phyloP scores from a whole-genome alignment of 2,888 invertebrate species.

The Empis stercorea region DNA sequence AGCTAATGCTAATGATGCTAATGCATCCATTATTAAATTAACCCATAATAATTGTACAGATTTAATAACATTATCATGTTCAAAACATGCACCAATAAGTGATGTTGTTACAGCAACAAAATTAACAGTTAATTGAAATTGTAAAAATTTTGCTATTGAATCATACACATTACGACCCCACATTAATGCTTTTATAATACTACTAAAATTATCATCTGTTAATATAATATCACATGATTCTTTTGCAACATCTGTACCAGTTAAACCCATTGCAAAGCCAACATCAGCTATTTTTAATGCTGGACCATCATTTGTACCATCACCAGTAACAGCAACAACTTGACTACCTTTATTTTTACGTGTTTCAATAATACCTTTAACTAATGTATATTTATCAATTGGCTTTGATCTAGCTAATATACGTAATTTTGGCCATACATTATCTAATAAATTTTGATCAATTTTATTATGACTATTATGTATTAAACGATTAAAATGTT shows the following conservation, averaged over 20 bases:
- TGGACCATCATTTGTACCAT: slow-evolving; percentile 92
- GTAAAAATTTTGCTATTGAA: slow-evolving; percentile 93
- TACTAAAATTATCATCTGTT: slow-evolving; percentile 94
- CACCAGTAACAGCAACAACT: slow-evolving; percentile 93
- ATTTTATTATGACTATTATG: slow-evolving; percentile 75
- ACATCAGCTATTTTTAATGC: slow-evolving; percentile 93
- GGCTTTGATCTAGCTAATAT: slow-evolving; percentile 90
- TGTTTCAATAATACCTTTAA: slow-evolving; percentile 93
- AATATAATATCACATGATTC: slow-evolving; percentile 96
- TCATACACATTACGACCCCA: slow-evolving; percentile 97
- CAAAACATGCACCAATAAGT: slow-evolving; percentile 53
- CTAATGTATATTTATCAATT: slow-evolving; percentile 88
- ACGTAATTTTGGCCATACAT: slow-evolving; percentile 86
- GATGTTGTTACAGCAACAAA: slow-evolving; percentile 93
- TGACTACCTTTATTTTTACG: slow-evolving; percentile 72
- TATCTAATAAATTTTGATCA: slow-evolving; percentile 77
- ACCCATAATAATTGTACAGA: slow-evolving; percentile 98
- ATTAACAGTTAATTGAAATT: slow-evolving; percentile 95
- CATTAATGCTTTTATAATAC: slow-evolving; percentile 95
- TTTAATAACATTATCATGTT: slow-evolving; percentile 33
- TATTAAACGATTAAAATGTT: slow-evolving; percentile 84
- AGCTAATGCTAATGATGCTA: slow-evolving; percentile 86
- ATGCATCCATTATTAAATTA: slow-evolving; percentile 93
- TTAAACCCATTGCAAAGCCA: slow-evolving; percentile 96
- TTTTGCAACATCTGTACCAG: slow-evolving; percentile 95